Evolutionary conservation across 2,888 invertebrate species (phyloP).

Genomic region (Ennomos fuscantarius): DNA sequence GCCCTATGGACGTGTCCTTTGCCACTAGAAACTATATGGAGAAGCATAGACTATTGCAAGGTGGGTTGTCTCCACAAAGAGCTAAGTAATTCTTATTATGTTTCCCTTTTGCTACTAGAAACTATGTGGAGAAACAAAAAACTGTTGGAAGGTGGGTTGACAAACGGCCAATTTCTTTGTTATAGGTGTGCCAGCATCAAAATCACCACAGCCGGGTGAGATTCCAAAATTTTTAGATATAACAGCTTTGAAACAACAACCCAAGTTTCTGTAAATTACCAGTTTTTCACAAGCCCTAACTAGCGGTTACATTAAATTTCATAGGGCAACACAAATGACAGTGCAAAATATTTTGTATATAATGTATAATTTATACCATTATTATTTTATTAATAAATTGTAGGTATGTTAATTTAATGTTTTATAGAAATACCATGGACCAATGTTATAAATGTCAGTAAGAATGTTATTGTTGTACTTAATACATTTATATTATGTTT

Average conservation of each 20-base stretch:
- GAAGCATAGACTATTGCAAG: slow-evolving; percentile 86
- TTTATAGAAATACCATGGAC: slow-evolving; percentile 11
- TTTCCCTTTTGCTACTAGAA: too few species aligned
- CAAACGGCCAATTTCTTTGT: slow-evolving; percentile 24
- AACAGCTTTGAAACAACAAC: slow-evolving; percentile 88
- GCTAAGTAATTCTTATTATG: background rate
- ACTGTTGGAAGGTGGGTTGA: too few species aligned
- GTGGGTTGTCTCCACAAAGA: slow-evolving; percentile 44
- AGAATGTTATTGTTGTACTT: slow-evolving; percentile 9
- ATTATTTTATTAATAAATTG: slow-evolving; percentile 6
- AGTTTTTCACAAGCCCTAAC: too few species aligned
- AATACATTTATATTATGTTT: slow-evolving; percentile 21
- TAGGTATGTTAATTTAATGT: too few species aligned
- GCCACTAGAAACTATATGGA: slow-evolving; percentile 90
- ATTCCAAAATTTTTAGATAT: slow-evolving; percentile 88
- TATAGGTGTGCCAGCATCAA: slow-evolving; percentile 53
- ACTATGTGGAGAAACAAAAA: too few species aligned
- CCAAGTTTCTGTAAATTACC: slow-evolving; percentile 83
- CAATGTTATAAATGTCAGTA: slow-evolving; percentile 26
- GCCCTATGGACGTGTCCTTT: slow-evolving; percentile 87
- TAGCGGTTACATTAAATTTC: too few species aligned
- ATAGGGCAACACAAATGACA: slow-evolving; percentile 2
- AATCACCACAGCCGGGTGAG: slow-evolving; percentile 50
- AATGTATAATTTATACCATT: background rate
- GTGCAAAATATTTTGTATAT: slow-evolving; percentile 21